phyloP scores from a whole-genome alignment of 1,140 invertebrate species.

The Heliconius melpomene region DNA sequence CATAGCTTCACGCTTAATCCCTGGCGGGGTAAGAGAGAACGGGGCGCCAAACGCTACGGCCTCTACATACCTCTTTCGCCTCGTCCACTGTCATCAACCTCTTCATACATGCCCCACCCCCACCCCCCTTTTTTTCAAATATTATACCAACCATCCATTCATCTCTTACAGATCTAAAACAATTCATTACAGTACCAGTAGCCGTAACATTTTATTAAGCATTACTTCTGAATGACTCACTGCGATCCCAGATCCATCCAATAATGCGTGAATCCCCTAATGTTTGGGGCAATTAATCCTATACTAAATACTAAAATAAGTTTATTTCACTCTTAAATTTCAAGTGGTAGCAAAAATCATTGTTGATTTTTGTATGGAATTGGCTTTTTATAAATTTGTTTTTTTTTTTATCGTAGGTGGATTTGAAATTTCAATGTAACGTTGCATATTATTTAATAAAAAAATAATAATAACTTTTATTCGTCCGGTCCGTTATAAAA shows the following conservation, averaged over 20 bases:
- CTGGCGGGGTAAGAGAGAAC: too few species aligned
- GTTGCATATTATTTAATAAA: too few species aligned
- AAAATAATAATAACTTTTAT: too few species aligned
- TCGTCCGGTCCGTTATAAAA: too few species aligned
- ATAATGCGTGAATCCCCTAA: slow-evolving; percentile 59
- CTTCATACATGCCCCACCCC: too few species aligned
- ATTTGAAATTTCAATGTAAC: too few species aligned
- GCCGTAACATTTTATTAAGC: slow-evolving; percentile 45
- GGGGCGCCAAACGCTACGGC: too few species aligned
- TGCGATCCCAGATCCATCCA: slow-evolving; percentile 55
- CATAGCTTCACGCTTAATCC: too few species aligned
- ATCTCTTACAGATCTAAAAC: slow-evolving; percentile 11
- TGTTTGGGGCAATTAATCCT: slow-evolving; percentile 69
- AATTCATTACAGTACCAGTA: slow-evolving; percentile 32
- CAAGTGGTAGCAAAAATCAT: slow-evolving; percentile 54
- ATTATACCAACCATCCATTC: not conserved
- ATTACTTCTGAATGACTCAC: slow-evolving; percentile 46
- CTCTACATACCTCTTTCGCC: too few species aligned
- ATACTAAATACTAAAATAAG: slow-evolving; percentile 73
- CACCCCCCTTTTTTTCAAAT: too few species aligned
- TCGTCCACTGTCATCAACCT: too few species aligned
- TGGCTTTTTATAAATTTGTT: slow-evolving; percentile 29
- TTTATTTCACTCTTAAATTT: slow-evolving; percentile 61
- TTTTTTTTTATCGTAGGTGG: not conserved
- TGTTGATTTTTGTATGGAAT: slow-evolving; percentile 38